Conservation (phyloP, 2,888 invertebrate species). For the Phalangium opilio region DNA sequence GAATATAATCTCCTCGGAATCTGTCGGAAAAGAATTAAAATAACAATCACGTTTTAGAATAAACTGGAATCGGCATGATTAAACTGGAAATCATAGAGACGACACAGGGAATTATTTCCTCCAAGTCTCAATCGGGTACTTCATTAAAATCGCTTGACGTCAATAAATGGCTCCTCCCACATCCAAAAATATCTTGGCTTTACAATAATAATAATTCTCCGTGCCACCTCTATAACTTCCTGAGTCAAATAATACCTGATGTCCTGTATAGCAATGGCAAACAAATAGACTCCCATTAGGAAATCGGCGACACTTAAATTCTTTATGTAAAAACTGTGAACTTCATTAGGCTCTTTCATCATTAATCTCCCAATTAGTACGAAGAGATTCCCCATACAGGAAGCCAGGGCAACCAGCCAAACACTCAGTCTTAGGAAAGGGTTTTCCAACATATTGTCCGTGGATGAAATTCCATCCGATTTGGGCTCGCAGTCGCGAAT, state of each 20-base stretch:
- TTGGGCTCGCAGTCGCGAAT: conserved; percentile 43
- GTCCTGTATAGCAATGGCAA: conserved; percentile 43
- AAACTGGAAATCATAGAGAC: too few species aligned
- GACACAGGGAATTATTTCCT: too few species aligned
- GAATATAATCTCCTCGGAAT: conserved; percentile 41
- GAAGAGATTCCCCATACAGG: conserved; percentile 44
- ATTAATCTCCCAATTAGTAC: conserved; percentile 43
- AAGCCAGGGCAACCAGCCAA: conserved; percentile 45
- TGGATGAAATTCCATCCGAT: conserved; percentile 48
- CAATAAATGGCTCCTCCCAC: too few species aligned
- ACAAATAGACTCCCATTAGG: conserved; percentile 46
- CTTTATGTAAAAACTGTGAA: conserved; percentile 45
- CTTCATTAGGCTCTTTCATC: conserved; percentile 42
- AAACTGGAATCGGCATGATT: too few species aligned
- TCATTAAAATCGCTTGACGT: too few species aligned
- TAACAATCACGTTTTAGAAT: too few species aligned
- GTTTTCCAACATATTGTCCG: conserved; percentile 41
- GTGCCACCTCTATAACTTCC: too few species aligned
- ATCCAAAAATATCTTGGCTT: too few species aligned
- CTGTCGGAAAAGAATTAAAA: too few species aligned
- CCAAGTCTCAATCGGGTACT: too few species aligned
- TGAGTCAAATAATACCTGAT: conserved; percentile 19
- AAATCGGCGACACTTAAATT: conserved; percentile 46
- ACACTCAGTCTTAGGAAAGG: conserved; percentile 42
- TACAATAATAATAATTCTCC: too few species aligned